Evolutionary conservation across 2,888 invertebrate species (phyloP), one percentile per base, ranked within the genome.

Genomic region (Acanthacorydalis orientalis): DNA sequence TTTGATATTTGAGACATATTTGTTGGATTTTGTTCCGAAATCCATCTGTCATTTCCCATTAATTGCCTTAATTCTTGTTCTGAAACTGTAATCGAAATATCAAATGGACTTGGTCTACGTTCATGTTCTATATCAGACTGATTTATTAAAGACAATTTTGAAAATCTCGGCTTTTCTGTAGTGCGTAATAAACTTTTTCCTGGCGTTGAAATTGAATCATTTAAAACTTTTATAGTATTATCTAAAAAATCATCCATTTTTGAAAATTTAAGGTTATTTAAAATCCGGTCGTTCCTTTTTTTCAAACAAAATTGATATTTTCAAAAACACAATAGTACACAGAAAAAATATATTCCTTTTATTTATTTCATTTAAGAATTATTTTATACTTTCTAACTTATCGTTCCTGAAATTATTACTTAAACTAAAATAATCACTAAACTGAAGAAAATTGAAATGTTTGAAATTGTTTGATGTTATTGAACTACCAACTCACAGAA

Each of bases 241-340:
- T 62, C 59, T 49, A 65, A 57, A 53, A 64, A 61, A 53, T 57
- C 59, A 54, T 64, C 61, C 64, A 64, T 64, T 52, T 41, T 47
- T 43, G 37, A 12, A 12, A 12, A 12, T 37, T 37, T 2, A 4
- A 37, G 23, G 23, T 23, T 23, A 23, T 23, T 23, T 23, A 23
- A 4, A 23, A 2, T 23, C 23, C 6, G 23, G 23, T 23, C 23
- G 2, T 23, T 2, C 23, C 6, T 23, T 23, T 4, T 23, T 4
- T 23, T 23, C 23, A 23, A 23, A 23, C 6, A 23, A 23, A 23
- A 23, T 23, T n/a, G 6, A 4, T 23, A 23, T 23, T 6, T 23
- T 23, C 23, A 23, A 23, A 23, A 23, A 23, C 23, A 2, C 6
- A 23, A 4, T 23, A 23, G 23, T 23, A 23, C 23, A 23, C 23